These are phyloP conservation scores for Netelia fuscicornis DNA, from an alignment of 2,888 invertebrate species.

Conservation along the genomic window DNA sequence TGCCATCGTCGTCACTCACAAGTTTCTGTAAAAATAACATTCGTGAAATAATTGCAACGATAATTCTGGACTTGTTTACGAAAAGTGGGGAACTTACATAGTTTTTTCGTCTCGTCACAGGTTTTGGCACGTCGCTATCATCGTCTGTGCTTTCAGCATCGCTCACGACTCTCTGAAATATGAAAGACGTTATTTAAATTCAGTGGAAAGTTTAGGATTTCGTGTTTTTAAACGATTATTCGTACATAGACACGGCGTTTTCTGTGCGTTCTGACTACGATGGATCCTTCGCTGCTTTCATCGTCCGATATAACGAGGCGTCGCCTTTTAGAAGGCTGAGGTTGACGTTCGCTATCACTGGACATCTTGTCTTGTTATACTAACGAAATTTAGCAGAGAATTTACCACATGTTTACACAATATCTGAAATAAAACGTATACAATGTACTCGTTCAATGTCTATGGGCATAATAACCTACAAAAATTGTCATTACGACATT, in stretches of 20 bases:
- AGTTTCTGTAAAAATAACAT: slow-evolving; percentile 72
- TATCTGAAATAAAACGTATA: slow-evolving; percentile 23
- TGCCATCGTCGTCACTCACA: slow-evolving; percentile 75
- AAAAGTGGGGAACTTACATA: slow-evolving; percentile 73
- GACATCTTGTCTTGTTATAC: slow-evolving; percentile 75
- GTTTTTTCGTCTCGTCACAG: slow-evolving; percentile 76
- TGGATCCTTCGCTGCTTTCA: slow-evolving; percentile 81
- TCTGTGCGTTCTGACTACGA: slow-evolving; percentile 74
- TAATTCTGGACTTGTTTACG: background rate
- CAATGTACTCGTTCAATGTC: no score
- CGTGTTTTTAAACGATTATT: slow-evolving; percentile 36
- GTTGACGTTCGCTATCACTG: slow-evolving; percentile 77
- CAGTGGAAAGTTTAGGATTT: background rate
- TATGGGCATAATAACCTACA: background rate
- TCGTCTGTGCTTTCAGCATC: slow-evolving; percentile 84
- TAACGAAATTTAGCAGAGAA: slow-evolving; percentile 39
- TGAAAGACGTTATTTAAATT: slow-evolving; percentile 4
- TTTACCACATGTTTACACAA: slow-evolving; percentile 39
- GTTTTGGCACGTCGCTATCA: slow-evolving; percentile 76
- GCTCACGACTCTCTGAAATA: slow-evolving; percentile 86
- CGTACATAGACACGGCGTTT: slow-evolving; percentile 79
- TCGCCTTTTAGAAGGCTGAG: slow-evolving; percentile 77
- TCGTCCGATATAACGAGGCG: slow-evolving; percentile 77
- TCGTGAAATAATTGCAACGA: background rate
- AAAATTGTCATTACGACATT: background rate